These are phyloP conservation scores for Cyphomyrus discorhynchus DNA, from an alignment of 2,113 vertebrate species.

Conservation along the genomic window DNA sequence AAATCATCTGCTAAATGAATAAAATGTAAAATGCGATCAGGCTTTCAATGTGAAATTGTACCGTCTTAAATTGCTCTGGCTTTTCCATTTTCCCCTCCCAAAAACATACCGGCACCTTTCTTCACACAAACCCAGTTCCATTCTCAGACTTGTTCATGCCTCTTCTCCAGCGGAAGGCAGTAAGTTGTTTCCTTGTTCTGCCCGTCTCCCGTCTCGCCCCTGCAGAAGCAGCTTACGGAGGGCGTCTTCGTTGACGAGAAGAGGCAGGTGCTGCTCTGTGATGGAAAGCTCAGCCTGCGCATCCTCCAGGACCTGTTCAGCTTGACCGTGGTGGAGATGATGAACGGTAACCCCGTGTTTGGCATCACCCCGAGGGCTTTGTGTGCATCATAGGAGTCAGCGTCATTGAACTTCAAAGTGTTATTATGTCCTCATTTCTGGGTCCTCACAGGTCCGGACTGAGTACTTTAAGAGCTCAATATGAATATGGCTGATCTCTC, in stretches of 20 bases:
- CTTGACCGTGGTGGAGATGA: constrained; percentile 81
- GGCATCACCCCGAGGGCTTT: not conserved
- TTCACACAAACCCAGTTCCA: not conserved
- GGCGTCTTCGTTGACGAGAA: constrained; percentile 69
- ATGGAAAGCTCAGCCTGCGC: constrained; percentile 72
- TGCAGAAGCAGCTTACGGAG: constrained; percentile 71
- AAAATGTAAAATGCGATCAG: not conserved
- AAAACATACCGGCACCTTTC: not conserved
- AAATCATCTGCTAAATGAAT: not conserved
- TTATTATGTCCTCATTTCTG: not conserved
- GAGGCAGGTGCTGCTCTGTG: constrained; percentile 75
- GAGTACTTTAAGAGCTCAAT: not conserved
- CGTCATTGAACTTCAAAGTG: not conserved
- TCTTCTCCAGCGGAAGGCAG: not conserved
- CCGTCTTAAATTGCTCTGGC: not conserved
- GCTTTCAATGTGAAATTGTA: not conserved
- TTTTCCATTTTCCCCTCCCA: not conserved
- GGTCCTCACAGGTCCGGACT: not conserved
- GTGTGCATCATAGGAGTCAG: not conserved
- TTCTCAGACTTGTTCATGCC: not conserved
- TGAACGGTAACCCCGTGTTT: constrained; percentile 65
- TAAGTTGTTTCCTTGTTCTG: not conserved
- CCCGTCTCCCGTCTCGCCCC: not conserved
- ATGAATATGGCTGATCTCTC: not conserved
- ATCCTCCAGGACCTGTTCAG: constrained; percentile 75